These are phyloP conservation scores for Pegea sp. DNA, from an alignment of 23 tunicate genomes.

Conservation along the genomic window DNA sequence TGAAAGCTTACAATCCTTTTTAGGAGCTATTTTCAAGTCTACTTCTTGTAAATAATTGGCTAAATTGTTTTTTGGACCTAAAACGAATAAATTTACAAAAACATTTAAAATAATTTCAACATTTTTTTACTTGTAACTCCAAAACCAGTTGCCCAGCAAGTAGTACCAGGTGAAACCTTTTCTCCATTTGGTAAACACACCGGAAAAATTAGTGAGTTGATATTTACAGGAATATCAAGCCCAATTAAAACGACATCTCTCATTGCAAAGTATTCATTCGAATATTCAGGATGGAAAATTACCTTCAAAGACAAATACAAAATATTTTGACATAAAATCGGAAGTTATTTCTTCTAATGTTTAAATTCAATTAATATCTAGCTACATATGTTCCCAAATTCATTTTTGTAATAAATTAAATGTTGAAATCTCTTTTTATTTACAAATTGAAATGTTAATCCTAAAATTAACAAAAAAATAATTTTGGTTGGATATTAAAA, in stretches of 20 bases:
- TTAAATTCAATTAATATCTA: no score
- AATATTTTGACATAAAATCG: no score
- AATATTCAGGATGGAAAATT: background rate
- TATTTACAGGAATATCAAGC: background rate
- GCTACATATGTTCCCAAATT: no score
- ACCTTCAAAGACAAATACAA: no score
- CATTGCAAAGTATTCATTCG: background rate
- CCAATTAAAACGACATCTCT: background rate
- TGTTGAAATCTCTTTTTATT: no score
- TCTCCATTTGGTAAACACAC: background rate
- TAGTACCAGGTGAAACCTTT: background rate
- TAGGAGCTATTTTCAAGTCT: background rate
- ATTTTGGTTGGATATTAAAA: no score
- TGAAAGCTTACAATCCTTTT: background rate
- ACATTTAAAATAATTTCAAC: constrained; percentile 1
- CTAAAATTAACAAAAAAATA: no score
- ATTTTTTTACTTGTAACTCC: background rate
- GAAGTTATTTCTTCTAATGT: no score
- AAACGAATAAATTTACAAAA: background rate
- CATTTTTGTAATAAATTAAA: no score
- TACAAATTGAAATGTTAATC: no score
- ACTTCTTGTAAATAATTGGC: background rate
- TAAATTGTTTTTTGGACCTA: background rate
- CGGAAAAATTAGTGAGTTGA: background rate
- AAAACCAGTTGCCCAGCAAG: background rate